phyloP scores from a whole-genome alignment of 2,797 vertebrate species.

The Lepilemur ruficaudatus region DNA sequence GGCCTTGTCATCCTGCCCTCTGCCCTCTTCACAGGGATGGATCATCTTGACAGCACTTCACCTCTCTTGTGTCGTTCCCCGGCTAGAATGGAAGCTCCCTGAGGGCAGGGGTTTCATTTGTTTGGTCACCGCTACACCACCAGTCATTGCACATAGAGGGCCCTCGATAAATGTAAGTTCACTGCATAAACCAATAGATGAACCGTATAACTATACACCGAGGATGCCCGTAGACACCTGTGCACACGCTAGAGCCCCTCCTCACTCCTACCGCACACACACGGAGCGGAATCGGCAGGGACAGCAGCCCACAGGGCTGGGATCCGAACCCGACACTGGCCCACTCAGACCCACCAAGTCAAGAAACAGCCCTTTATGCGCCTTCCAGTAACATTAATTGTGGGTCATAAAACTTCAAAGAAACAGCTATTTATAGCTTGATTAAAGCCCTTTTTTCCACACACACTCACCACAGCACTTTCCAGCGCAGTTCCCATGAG shows the following conservation, averaged over 20 bases:
- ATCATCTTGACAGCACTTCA: neutral
- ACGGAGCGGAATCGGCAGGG: neutral
- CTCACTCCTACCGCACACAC: neutral
- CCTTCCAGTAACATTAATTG: conserved; percentile 87
- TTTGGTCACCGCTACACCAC: neutral
- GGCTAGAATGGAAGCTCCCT: neutral
- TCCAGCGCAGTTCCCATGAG: conserved; percentile 86
- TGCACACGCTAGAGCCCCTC: neutral
- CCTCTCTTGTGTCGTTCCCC: neutral
- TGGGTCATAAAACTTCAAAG: conserved; percentile 87
- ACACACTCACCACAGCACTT: conserved; percentile 87
- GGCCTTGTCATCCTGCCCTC: neutral
- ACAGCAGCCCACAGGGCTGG: conserved; percentile 18
- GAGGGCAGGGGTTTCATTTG: neutral
- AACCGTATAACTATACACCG: fast-evolving
- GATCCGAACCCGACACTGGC: conserved; percentile 36
- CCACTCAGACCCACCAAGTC: conserved; percentile 73
- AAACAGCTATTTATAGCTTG: conserved; percentile 86
- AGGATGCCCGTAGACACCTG: neutral
- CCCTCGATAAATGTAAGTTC: neutral
- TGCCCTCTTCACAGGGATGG: neutral
- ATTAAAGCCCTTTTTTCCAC: conserved; percentile 83
- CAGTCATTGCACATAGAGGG: neutral
- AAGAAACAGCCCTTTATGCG: conserved; percentile 81
- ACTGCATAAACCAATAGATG: neutral